These are phyloP conservation scores for Papilio glaucus DNA, from an alignment of 1,140 invertebrate genomes.

Conservation along the genomic window DNA sequence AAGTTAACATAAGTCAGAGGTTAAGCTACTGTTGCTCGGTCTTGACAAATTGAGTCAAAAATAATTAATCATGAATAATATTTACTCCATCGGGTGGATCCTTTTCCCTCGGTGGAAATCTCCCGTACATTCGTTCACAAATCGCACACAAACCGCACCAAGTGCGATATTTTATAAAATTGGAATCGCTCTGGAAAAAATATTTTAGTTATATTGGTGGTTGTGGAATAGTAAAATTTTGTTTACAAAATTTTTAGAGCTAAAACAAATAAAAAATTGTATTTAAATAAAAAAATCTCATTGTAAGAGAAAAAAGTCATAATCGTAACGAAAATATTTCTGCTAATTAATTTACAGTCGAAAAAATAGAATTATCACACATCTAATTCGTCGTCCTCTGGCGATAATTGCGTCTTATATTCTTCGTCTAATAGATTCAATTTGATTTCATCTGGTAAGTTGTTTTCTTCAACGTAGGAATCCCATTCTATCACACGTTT, in stretches of 20 bases:
- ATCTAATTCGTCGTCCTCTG: conserved; percentile 49
- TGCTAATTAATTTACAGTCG: background rate
- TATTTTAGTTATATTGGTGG: too few species aligned
- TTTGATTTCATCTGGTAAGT: conserved; percentile 73
- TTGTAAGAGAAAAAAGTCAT: too few species aligned
- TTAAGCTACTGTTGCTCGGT: background rate
- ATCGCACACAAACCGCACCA: conserved; percentile 88
- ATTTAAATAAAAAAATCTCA: too few species aligned
- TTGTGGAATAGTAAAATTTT: too few species aligned
- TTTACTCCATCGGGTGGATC: conserved; percentile 83
- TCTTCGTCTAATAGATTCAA: conserved; percentile 59
- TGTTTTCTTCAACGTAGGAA: conserved; percentile 72
- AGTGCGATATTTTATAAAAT: conserved; percentile 84
- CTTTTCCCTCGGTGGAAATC: conserved; percentile 73
- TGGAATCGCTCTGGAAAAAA: conserved; percentile 54
- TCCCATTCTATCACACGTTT: conserved; percentile 81
- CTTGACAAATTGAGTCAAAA: background rate
- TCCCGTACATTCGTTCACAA: conserved; percentile 85
- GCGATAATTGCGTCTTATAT: conserved; percentile 43
- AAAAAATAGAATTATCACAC: conserved; percentile 10
- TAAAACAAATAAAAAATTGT: too few species aligned
- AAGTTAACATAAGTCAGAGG: too few species aligned
- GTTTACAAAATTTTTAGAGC: too few species aligned
- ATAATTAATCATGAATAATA: conserved; percentile 8
- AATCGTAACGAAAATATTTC: conserved; percentile 3